A percentile compares a stretch with the other conserved stretches of the same genome.
Conservation (phyloP, 1,140 invertebrate genomes). For the Halesus radiatus region DNA sequence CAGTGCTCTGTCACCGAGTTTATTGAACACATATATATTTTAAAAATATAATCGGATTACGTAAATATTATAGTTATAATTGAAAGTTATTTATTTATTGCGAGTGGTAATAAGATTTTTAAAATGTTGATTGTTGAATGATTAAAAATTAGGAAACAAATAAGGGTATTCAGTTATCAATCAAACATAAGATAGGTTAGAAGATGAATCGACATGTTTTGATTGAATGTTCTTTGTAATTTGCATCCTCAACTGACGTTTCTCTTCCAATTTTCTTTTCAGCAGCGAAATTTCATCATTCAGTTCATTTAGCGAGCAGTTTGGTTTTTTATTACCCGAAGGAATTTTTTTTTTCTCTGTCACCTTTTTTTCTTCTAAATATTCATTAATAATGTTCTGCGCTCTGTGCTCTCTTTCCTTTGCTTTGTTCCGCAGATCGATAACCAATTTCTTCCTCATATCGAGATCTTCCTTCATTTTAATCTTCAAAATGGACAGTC, state of each 20-base stretch:
- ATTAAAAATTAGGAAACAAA: too few species aligned
- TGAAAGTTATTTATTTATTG: too few species aligned
- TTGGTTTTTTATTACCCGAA: background rate
- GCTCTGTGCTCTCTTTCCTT: slow-evolving; percentile 7
- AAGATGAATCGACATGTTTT: slow-evolving; percentile 12
- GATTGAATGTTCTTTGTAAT: background rate
- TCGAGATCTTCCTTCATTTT: slow-evolving; percentile 68
- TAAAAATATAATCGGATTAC: too few species aligned
- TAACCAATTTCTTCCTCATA: slow-evolving; percentile 59
- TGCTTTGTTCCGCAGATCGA: slow-evolving; percentile 9
- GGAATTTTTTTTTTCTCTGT: background rate
- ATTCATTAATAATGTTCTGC: slow-evolving; percentile 30
- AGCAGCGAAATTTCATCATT: slow-evolving; percentile 22
- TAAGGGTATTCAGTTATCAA: too few species aligned
- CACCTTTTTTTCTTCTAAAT: slow-evolving; percentile 24
- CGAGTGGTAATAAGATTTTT: too few species aligned
- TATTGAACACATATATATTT: too few species aligned
- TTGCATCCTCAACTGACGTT: slow-evolving; percentile 7
- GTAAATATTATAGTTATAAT: too few species aligned
- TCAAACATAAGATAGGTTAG: too few species aligned
- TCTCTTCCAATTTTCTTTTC: slow-evolving; percentile 37
- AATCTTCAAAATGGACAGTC: slow-evolving; percentile 66
- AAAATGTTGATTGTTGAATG: too few species aligned
- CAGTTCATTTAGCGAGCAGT: background rate
- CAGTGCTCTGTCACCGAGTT: too few species aligned